Evolutionary conservation across 2,113 vertebrate genomes (phyloP).

Genomic region (Albula glossodonta): DNA sequence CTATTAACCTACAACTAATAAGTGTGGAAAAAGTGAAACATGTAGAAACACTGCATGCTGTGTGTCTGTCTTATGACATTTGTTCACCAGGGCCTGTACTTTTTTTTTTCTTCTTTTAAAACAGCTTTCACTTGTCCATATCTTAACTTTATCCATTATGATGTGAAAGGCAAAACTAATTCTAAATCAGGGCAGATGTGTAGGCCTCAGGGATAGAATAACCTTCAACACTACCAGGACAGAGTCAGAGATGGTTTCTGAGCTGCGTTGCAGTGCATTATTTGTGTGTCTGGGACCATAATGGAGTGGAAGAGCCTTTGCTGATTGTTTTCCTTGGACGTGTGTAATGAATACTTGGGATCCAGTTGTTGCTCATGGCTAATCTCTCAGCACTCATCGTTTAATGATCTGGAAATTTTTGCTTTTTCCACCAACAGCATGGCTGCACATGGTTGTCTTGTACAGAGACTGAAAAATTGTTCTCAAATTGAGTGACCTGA

Average conservation of each 20-base stretch:
- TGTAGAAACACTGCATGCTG: background rate
- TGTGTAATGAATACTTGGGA: background rate
- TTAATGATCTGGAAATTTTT: background rate
- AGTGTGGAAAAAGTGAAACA: background rate
- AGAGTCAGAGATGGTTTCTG: background rate
- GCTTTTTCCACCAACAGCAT: slow-evolving; percentile 13
- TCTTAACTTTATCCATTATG: too few relatives aligned
- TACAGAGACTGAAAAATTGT: background rate
- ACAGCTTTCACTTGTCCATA: too few relatives aligned
- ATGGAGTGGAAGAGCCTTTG: background rate
- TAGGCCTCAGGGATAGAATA: background rate
- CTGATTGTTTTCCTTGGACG: background rate
- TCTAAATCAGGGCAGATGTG: background rate
- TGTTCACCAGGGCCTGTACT: too few relatives aligned
- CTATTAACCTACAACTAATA: background rate
- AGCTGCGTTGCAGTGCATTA: background rate
- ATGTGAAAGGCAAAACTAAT: too few relatives aligned
- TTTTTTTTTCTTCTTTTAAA: too few relatives aligned
- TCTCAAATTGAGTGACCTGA: background rate
- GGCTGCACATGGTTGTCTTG: background rate
- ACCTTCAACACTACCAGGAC: background rate
- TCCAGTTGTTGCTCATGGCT: background rate
- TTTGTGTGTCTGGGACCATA: background rate
- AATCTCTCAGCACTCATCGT: background rate
- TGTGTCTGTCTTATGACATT: background rate